Percentiles rank a stretch among this genome's conserved stretches.
phyloP scores from a whole-genome alignment of 2,113 vertebrate genomes.

The Craseonycteris thonglongyai region DNA sequence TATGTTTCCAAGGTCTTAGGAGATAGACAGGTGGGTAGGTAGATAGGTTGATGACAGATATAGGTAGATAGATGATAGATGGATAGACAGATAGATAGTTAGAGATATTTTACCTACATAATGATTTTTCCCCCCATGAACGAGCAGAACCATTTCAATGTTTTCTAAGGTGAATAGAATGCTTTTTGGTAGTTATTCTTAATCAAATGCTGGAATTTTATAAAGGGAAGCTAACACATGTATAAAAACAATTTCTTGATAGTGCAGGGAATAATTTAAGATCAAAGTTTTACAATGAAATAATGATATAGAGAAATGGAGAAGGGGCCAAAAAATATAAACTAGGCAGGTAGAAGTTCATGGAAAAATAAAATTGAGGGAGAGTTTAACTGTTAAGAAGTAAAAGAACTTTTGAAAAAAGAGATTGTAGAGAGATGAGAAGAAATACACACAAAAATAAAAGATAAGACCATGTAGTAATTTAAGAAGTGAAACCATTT shows the following conservation, averaged over 20 bases:
- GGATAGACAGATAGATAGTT: neutral
- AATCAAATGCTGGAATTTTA: neutral
- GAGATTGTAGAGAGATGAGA: neutral
- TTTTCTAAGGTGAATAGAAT: slow-evolving; percentile 2
- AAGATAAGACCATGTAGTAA: neutral
- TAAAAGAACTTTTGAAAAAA: neutral
- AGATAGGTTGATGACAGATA: neutral
- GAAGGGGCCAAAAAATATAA: neutral
- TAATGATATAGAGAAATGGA: neutral
- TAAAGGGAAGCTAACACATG: neutral
- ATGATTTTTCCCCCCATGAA: neutral
- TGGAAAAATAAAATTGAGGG: neutral
- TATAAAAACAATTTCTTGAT: neutral
- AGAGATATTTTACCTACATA: neutral
- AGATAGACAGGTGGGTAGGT: neutral
- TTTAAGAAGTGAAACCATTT: slow-evolving; percentile 34
- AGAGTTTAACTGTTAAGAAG: neutral
- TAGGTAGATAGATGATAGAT: neutral
- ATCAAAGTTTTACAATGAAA: slow-evolving; percentile 20
- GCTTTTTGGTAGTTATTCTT: neutral
- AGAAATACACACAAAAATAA: neutral
- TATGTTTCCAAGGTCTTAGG: neutral
- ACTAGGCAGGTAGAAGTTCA: neutral
- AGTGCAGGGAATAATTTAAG: neutral
- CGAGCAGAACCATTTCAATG: neutral